Evolutionary conservation across 2,797 vertebrate genomes (phyloP).

Genomic region (Sebastes diaconus): DNA sequence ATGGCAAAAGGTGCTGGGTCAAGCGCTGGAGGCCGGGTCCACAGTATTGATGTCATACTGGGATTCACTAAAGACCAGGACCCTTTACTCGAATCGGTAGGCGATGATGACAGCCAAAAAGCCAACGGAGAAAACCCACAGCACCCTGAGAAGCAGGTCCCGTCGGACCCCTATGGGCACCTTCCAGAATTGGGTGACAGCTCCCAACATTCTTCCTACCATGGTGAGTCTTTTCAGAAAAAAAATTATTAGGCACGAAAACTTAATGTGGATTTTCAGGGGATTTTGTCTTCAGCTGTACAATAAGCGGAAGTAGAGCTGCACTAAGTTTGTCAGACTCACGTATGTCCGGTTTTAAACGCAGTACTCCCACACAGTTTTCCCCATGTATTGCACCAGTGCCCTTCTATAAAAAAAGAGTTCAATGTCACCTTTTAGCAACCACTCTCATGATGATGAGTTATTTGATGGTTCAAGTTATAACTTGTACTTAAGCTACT

Average conservation of each 20-base stretch:
- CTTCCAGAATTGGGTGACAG: conserved; percentile 73
- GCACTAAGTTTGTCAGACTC: background rate
- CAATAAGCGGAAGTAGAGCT: background rate
- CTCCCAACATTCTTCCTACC: conserved; percentile 73
- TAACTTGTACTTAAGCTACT: background rate
- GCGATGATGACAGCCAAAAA: conserved; percentile 65
- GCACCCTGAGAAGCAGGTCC: conserved; percentile 71
- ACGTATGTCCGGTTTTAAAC: background rate
- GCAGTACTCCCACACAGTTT: background rate
- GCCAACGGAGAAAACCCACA: conserved; percentile 55
- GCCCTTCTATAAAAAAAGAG: background rate
- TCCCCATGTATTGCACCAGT: background rate
- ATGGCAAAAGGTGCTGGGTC: conserved; percentile 81
- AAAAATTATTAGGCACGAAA: background rate
- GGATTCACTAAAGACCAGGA: conserved; percentile 88
- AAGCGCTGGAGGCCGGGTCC: conserved; percentile 74
- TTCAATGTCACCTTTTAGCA: background rate
- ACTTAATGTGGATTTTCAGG: background rate
- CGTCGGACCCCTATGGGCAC: conserved; percentile 70
- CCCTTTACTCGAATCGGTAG: conserved; percentile 73
- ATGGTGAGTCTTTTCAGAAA: conserved; percentile 74
- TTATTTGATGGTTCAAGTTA: background rate
- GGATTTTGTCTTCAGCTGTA: background rate
- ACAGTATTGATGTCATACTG: conserved; percentile 86
- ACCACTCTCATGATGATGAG: background rate